Percentiles rank a stretch among this genome's conserved stretches.
Evolutionary conservation across 2,888 invertebrate species (phyloP).

Genomic region (Drosophila neonasuta): DNA sequence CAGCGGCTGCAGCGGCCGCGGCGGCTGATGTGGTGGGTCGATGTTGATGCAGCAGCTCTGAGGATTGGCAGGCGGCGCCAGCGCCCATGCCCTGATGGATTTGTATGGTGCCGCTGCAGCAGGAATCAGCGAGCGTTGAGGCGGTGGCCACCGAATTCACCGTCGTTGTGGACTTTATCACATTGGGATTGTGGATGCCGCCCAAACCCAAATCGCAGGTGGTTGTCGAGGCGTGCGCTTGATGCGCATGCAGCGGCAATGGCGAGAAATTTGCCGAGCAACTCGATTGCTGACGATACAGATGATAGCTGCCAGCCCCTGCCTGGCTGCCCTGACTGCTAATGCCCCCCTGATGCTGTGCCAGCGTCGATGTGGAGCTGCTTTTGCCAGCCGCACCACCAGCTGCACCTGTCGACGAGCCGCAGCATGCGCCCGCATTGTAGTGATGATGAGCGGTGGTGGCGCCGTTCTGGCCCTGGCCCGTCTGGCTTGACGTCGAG

Average conservation of each 20-base stretch:
- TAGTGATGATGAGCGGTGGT: constrained; percentile 40
- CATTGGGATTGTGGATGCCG: constrained; percentile 79
- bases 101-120: constrained; percentile 80
- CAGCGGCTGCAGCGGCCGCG: constrained; percentile 40
- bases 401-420: constrained; percentile 14
- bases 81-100: constrained; percentile 79
- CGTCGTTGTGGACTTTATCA: constrained; percentile 82
- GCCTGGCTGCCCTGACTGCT: constrained; percentile 49
- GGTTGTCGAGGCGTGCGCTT: constrained; percentile 82
- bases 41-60: constrained; percentile 71
- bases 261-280: constrained; percentile 82
- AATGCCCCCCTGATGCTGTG: constrained; percentile 54
- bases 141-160: constrained; percentile 80
- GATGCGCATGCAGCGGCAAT: constrained; percentile 81
- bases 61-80: constrained; percentile 78
- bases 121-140: constrained; percentile 80
- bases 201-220: constrained; percentile 81
- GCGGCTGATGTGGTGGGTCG: constrained; percentile 59
- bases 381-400: constrained; percentile 54
- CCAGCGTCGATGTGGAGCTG: constrained; percentile 75
- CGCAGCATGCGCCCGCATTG: constrained; percentile 44
- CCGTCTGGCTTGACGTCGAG: constrained; percentile 81
- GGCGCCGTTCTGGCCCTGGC: constrained; percentile 54
- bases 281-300: constrained; percentile 81
- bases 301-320: constrained; percentile 63